Evolutionary conservation across 2,888 invertebrate genomes (phyloP).

Genomic region (Magallana nippona): DNA sequence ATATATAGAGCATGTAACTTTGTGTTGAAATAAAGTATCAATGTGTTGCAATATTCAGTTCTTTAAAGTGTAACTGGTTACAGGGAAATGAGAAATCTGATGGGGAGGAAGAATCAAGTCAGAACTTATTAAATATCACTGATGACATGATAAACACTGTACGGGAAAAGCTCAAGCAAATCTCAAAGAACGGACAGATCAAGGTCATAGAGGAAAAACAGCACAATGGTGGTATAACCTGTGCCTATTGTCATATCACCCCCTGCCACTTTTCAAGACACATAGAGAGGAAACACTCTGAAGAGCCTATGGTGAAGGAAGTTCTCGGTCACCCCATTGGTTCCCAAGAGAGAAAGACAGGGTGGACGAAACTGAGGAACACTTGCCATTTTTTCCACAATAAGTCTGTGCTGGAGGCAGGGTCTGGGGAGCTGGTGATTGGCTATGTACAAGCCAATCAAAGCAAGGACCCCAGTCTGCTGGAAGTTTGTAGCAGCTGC

Average conservation of each 20-base stretch:
- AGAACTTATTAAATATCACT: neutral
- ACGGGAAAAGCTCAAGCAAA: neutral
- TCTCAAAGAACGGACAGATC: neutral
- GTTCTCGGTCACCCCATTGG: neutral
- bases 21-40: too few relatives aligned
- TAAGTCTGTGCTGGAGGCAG: neutral
- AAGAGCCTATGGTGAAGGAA: neutral
- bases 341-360: neutral
- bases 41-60: too few relatives aligned
- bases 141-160: neutral
- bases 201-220: neutral
- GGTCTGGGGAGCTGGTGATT: neutral
- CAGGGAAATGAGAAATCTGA: neutral
- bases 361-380: neutral
- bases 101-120: neutral
- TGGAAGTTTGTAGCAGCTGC: neutral
- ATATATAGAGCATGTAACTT: too few relatives aligned
- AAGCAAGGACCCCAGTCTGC: neutral
- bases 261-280: neutral
- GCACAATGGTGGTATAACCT: neutral
- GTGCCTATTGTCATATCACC: neutral
- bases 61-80: neutral
- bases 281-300: neutral
- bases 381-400: neutral
- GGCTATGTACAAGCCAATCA: neutral